Base-by-base conservation (phyloP, 1,140 invertebrate species). In the Babylonia areolata region DNA sequence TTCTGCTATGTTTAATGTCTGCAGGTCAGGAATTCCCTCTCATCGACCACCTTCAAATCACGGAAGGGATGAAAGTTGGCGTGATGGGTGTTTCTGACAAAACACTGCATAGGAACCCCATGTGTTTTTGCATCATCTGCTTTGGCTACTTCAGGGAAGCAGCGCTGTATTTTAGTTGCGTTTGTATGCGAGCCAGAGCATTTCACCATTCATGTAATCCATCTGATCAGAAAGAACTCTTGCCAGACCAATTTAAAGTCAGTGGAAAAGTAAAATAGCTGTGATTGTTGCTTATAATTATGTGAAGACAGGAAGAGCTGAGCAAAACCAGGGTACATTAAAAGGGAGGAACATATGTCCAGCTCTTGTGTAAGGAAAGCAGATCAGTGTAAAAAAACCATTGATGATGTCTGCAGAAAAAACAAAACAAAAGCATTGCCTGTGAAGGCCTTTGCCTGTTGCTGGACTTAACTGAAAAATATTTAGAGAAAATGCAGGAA, bases 71-170 rank as follows among this genome's bases (percentile, higher is more conserved):
- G 87, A 87, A 64, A 88, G 85, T 58, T 88, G 87, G 87, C 84
- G 85, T 12, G 87, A 88, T 23, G 87, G 87, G 17, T 88, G 87
- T 69, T 88, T 86, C 82, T 88, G 58, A 87, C 71, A 77, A 17
- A 40, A 28, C 23, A 37, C 35, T 42, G 23, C 2, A 11, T 77
- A 3, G 2, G 15, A 40, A 17, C 33, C 6, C 46, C 37, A n/a
- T 64, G 5, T 64, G 15, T n/a, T 23, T 64, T n/a, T 64, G 28
- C 23, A 23, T 64, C 58, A 64, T 64, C 58, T 64, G 58, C 58
- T 64, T 64, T 64, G 58, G 20, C 58, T 64, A 23, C 58, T 64
- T 64, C 58, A 64, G 58, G 58, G 28, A 64, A 6, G 28, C 28
- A 64, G 15, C 17, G 15, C 28, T 64, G 17, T n/a, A 23, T 23